Percentiles rank a stretch among this genome's conserved stretches.
phyloP scores from a whole-genome alignment of 2,888 invertebrate genomes.

The Nebria salina region DNA sequence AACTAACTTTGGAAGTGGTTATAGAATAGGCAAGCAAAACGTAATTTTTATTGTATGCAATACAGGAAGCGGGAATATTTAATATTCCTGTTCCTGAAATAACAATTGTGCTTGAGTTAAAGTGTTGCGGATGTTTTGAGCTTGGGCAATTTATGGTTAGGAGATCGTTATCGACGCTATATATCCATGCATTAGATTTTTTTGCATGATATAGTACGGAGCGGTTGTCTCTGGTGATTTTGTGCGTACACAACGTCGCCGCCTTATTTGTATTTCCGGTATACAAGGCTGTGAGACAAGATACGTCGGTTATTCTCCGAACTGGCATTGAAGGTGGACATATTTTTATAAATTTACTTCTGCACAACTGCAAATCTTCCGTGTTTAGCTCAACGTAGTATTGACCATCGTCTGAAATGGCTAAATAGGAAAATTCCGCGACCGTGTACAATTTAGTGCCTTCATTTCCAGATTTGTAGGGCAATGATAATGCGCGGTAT shows the following conservation, averaged over 20 bases:
- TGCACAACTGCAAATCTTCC: constrained; percentile 13
- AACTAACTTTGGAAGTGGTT: not conserved
- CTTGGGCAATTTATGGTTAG: constrained; percentile 23
- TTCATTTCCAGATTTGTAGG: not conserved
- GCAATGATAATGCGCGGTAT: constrained; percentile 24
- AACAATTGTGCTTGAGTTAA: not conserved
- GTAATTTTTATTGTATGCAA: constrained; percentile 21
- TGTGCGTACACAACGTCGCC: constrained; percentile 8
- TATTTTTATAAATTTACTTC: not conserved
- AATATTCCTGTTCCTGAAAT: constrained; percentile 19
- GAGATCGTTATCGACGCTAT: constrained; percentile 31
- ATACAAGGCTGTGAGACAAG: constrained; percentile 24
- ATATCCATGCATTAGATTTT: constrained; percentile 29
- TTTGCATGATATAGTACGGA: constrained; percentile 27
- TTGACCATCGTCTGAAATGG: constrained; percentile 27
- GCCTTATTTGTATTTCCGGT: constrained; percentile 4
- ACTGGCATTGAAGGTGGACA: constrained; percentile 13
- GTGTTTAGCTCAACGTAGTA: constrained; percentile 22
- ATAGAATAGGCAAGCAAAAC: constrained; percentile 22
- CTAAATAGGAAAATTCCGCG: constrained; percentile 15
- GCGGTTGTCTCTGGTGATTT: not conserved
- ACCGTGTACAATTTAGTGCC: constrained; percentile 15
- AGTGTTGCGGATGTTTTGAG: not conserved
- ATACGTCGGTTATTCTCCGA: constrained; percentile 21
- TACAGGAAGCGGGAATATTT: constrained; percentile 24